Evolutionary conservation across 2,888 invertebrate genomes (phyloP), one percentile per base, ranked within the genome.

Genomic region (Cerastis leucographa): DNA sequence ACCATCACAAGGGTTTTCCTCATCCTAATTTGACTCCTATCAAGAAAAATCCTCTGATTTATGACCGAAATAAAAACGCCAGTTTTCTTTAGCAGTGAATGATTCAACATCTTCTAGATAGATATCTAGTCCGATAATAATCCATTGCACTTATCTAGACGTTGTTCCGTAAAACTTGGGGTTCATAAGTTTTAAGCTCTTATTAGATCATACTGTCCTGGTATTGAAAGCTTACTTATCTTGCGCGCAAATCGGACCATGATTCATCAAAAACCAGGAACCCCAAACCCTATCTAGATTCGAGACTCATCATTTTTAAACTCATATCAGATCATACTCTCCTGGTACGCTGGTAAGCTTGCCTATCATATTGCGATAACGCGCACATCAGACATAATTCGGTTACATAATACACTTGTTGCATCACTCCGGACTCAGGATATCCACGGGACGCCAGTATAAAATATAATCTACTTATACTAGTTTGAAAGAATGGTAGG

Each of bases 341-440:
- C 54, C n/a, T 54, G 54, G 54, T 54, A 54, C 17, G 35, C 35
- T 35, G 14, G 5, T 17, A 11, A 35, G 29, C 9, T 61, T 35
- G 19, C 19, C 29, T 35, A 61, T 61, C 19, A 19, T 35, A 35
- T 19, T 35, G 35, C 19, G 35, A 61, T 35, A 5, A 40, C 25
- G 35, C 9, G 22, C 46, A 35, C 56, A 49, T 70, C 44, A 70
- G 61, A 42, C 49, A 56, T 69, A 42, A 81, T 40, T 68, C 11
- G 61, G 67, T 62, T 71, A 51, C 35, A 40, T 46, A 67, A 54
- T 44, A 64, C 72, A 74, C 81, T 81, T 81, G 83, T 82, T 82
- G 81, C 83, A 19, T 56, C 49, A 25, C n/a, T 7, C 35, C 46
- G 17, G 35, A 62, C 54, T 42, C 25, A 66, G 68, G 40, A 35